These are phyloP conservation scores for Xenopus petersii DNA, from an alignment of 2,797 vertebrate species.

Conservation along the genomic window DNA sequence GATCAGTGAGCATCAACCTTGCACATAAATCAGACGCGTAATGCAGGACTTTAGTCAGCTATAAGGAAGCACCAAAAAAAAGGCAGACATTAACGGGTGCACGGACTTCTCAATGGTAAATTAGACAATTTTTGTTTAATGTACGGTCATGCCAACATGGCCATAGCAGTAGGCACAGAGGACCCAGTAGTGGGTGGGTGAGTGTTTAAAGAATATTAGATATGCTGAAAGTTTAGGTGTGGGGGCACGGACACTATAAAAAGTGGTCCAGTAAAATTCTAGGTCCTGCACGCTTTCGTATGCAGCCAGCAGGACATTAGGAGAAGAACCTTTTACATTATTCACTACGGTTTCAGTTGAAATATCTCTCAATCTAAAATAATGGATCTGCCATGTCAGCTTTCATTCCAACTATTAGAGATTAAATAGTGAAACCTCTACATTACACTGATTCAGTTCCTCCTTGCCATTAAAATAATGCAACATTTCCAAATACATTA, in stretches of 20 bases:
- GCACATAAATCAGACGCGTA: slow-evolving; percentile 35
- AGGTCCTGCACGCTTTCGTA: no score
- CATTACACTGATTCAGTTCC: not conserved
- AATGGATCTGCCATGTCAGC: slow-evolving; percentile 1
- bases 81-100: slow-evolving; percentile 22
- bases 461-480: not conserved
- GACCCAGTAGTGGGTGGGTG: no score
- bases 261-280: no score
- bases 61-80: slow-evolving; percentile 6
- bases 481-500: slow-evolving; percentile 19
- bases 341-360: no score
- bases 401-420: not conserved
- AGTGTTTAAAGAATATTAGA: no score
- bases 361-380: not conserved
- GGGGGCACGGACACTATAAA: no score
- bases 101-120: slow-evolving; percentile 13
- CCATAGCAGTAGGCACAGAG: no score
- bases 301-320: no score
- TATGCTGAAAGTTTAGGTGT: no score
- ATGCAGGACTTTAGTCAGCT: slow-evolving; percentile 27
- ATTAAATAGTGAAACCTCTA: not conserved
- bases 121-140: slow-evolving; percentile 1
- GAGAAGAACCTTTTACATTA: no score
- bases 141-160: no score
- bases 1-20: slow-evolving; percentile 32